phyloP scores from a whole-genome alignment of 64 coral and sea anemone species.

The Exaiptasia diaphana region DNA sequence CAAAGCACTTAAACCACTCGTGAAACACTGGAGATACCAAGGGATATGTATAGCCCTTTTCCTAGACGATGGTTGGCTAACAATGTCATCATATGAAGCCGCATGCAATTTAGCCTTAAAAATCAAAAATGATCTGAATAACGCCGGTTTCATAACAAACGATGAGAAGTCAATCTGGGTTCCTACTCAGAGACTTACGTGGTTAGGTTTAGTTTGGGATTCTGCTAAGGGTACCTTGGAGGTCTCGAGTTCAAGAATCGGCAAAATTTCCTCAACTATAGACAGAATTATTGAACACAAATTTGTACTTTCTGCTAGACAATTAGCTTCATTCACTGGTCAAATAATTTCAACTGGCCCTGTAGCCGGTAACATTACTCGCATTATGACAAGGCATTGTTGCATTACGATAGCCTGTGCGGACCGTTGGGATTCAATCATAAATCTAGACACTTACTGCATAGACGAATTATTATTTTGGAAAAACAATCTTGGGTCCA shows the following conservation, averaged over 20 bases:
- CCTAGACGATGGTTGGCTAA: constrained; percentile 31
- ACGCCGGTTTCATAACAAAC: constrained; percentile 28
- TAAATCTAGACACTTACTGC: constrained; percentile 23
- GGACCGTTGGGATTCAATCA: constrained; percentile 8
- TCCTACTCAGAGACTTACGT: constrained; percentile 19
- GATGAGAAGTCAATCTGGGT: constrained; percentile 20
- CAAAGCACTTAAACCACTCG: constrained; percentile 48
- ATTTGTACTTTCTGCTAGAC: background rate
- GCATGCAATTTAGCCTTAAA: background rate
- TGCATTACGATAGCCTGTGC: background rate
- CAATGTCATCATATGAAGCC: background rate
- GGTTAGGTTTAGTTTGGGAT: constrained; percentile 46
- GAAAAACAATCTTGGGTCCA: background rate
- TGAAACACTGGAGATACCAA: constrained; percentile 48
- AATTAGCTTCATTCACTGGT: constrained; percentile 38
- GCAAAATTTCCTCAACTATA: background rate
- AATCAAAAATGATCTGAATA: constrained; percentile 3
- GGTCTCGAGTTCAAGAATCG: constrained; percentile 19
- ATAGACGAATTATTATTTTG: constrained; percentile 19
- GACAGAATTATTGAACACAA: background rate
- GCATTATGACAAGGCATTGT: constrained; percentile 51
- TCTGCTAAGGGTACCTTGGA: background rate
- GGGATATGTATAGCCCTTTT: constrained; percentile 45
- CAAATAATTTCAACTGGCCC: constrained; percentile 30
- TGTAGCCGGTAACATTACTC: constrained; percentile 23